Base-by-base conservation (phyloP, 2,888 invertebrate species). In the Plagodis pulveraria region DNA sequence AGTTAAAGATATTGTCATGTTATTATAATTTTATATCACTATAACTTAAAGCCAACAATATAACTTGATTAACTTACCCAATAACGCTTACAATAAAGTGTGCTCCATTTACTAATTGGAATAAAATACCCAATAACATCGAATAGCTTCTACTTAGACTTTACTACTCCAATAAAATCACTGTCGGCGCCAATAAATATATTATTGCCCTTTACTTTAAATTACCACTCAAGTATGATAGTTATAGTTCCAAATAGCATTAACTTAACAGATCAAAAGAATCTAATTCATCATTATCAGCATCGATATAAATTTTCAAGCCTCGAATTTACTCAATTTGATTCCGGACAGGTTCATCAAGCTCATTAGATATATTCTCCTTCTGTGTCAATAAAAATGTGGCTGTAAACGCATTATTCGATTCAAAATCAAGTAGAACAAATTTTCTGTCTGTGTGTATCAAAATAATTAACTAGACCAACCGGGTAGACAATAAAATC, bases 401-500 rank as follows among this genome's bases (percentile, higher is more conserved):
- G 46, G 35, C 38, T 42, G 36, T 51, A 57, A 57, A 43, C 34
- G 42, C 40, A 43, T 52, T 49, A 52, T 53, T 45, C 6, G 22
- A 46, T 47, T 36, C 43, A 5, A 44, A 51, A 50, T 41, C 45
- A 42, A 38, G 52, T 58, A 55, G 32, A 45, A 34, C 49, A 38
- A 61, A 58, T 53, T 55, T 33, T 22, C n/a, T 7, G 11, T 10
- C 55, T 10, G 62, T 70, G 55, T 65, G 67, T 69, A 66, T 61
- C 56, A 50, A 52, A 40, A 56, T 69, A 77, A 77, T 74, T 76
- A 81, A 83, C 76, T 83, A 84, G 84, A 86, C 81, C 84, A 85
- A 82, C 83, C 76, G 79, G 74, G 81, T 76, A 81, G 82, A 88
- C 86, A 90, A 91, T 91, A 89, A 91, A 90, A 87, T 73, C 72